Percentiles rank a stretch among this genome's conserved stretches.
Conservation (phyloP, 2,888 invertebrate genomes). For the Polyploca ridens region DNA sequence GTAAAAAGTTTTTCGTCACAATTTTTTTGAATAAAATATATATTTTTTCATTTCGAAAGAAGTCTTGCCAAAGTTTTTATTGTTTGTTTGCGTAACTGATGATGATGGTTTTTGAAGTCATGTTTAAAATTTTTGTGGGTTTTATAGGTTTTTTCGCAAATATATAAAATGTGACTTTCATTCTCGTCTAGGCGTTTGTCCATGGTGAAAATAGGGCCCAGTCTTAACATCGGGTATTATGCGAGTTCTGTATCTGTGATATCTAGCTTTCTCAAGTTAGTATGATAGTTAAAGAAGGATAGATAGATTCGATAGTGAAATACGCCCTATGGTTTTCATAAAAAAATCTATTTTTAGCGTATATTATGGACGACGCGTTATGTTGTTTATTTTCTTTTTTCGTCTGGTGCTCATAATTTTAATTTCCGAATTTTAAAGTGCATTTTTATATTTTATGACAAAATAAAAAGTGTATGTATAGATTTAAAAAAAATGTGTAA, state of each 20-base stretch:
- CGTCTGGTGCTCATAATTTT: conserved; percentile 52
- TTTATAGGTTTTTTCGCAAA: background rate
- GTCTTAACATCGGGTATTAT: background rate
- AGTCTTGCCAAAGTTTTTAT: conserved; percentile 68
- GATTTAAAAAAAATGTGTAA: conserved; percentile 16
- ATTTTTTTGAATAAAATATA: conserved; percentile 23
- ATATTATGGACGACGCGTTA: conserved; percentile 1
- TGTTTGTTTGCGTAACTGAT: conserved; percentile 15
- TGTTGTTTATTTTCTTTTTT: conserved; percentile 35
- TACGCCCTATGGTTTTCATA: background rate
- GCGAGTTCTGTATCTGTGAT: conserved; percentile 19
- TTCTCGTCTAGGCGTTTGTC: background rate
- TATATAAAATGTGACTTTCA: background rate
- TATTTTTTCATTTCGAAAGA: conserved; percentile 36
- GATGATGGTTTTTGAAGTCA: background rate
- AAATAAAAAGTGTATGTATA: conserved; percentile 17
- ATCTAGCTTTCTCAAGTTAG: conserved; percentile 21
- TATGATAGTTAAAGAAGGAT: conserved; percentile 21
- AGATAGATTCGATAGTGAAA: conserved; percentile 17
- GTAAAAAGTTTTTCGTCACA: conserved; percentile 42
- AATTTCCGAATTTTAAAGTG: conserved; percentile 41
- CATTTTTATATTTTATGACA: conserved; percentile 33
- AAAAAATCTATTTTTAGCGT: background rate
- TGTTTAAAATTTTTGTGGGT: background rate
- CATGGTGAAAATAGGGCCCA: background rate